Evolutionary conservation across 2,113 vertebrate genomes (phyloP).

Genomic region (Cyphomyrus plagiostoma): DNA sequence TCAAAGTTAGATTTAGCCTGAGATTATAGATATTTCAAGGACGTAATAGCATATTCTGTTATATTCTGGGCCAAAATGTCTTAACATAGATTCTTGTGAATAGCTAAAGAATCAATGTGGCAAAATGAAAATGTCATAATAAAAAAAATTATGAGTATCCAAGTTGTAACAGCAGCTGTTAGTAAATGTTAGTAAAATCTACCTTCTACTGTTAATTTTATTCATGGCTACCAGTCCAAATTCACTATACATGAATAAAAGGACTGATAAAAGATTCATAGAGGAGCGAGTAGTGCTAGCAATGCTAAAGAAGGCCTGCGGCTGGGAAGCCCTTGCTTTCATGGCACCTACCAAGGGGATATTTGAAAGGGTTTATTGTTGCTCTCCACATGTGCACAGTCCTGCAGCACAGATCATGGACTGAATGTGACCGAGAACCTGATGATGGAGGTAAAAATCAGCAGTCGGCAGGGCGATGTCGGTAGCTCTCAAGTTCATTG

Average conservation of each 20-base stretch:
- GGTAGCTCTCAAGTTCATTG: background rate
- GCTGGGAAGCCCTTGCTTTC: background rate
- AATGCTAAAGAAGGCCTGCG: background rate
- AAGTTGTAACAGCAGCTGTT: background rate
- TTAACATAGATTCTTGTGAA: background rate
- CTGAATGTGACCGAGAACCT: background rate
- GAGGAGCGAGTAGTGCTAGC: background rate
- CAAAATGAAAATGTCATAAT: background rate
- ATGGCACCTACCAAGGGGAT: background rate
- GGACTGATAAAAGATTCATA: background rate
- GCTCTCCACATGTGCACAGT: background rate
- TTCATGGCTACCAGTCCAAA: background rate
- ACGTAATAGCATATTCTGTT: background rate
- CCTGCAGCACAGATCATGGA: background rate
- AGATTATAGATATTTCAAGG: background rate
- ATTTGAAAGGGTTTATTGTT: background rate
- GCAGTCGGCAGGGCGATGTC: background rate
- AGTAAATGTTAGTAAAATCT: conserved; percentile 7
- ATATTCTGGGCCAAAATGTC: background rate
- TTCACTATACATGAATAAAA: background rate
- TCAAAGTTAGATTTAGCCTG: background rate
- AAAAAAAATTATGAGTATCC: background rate
- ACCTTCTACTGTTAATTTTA: background rate
- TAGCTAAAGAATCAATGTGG: background rate
- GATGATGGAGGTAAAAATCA: background rate